Conservation (phyloP, 2,797 vertebrate species). For the Bovichtus variegatus region DNA sequence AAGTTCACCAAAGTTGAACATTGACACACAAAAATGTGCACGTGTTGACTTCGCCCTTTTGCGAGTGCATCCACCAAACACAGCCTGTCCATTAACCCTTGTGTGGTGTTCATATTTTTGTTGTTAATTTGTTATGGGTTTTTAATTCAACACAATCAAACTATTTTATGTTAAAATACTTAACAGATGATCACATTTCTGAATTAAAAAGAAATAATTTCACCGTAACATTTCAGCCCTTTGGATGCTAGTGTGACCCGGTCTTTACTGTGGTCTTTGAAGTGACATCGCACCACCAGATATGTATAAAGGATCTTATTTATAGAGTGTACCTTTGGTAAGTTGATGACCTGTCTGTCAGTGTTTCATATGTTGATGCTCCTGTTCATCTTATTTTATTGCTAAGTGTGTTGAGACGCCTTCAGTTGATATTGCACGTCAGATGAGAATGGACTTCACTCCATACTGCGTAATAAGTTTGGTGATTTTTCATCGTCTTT, state of each 20-base stretch:
- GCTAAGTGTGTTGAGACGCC: constrained; percentile 2
- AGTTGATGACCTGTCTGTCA: neutral
- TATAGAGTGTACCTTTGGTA: neutral
- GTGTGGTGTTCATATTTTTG: too few relatives aligned
- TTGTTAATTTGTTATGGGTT: too few relatives aligned
- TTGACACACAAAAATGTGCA: too few relatives aligned
- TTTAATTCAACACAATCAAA: too few relatives aligned
- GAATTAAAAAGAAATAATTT: too few relatives aligned
- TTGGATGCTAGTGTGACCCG: neutral
- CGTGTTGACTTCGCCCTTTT: too few relatives aligned
- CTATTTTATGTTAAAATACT: too few relatives aligned
- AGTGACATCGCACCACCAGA: neutral
- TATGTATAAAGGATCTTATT: neutral
- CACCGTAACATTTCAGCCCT: too few relatives aligned
- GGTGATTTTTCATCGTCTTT: neutral
- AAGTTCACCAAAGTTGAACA: too few relatives aligned
- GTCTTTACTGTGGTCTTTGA: neutral
- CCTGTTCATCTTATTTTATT: constrained; percentile 13
- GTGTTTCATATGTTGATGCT: neutral
- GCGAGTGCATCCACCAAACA: too few relatives aligned
- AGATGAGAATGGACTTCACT: neutral
- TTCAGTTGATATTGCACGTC: neutral
- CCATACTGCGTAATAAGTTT: constrained; percentile 5
- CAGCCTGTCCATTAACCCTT: neutral
- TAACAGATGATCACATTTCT: too few relatives aligned